Percentiles rank a stretch among this genome's conserved stretches.
These are phyloP conservation scores for Athalia cordata DNA, from an alignment of 2,888 invertebrate genomes.

Conservation along the genomic window DNA sequence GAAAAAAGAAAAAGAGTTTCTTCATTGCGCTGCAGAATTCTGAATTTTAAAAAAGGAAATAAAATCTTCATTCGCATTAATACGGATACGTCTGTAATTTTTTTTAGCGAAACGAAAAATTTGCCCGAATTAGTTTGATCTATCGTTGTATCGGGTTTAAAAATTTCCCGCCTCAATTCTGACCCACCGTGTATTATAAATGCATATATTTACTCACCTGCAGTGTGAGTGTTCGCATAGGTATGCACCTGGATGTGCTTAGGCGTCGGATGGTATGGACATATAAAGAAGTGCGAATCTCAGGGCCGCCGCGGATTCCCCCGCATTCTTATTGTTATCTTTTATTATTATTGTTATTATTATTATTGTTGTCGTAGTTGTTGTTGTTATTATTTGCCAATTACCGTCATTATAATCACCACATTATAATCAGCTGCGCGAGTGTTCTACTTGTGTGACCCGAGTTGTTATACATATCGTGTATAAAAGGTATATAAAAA, in stretches of 20 bases:
- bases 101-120: too few relatives aligned
- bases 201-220: constrained; percentile 1
- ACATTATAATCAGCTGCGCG: background rate
- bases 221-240: background rate
- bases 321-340: constrained; percentile 5
- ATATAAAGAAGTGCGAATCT: constrained; percentile 25
- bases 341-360: constrained; percentile 18
- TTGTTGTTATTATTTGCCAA: background rate
- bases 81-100: too few relatives aligned
- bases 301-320: constrained; percentile 14
- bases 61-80: too few relatives aligned
- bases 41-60: too few relatives aligned
- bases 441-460: too few relatives aligned
- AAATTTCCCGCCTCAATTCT: too few relatives aligned
- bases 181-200: background rate
- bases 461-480: too few relatives aligned
- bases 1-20: too few relatives aligned
- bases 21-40: too few relatives aligned
- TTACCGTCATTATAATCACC: background rate
- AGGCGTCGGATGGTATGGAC: background rate
- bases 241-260: constrained; percentile 6
- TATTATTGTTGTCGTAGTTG: background rate
- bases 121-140: too few relatives aligned
- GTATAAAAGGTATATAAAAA: too few relatives aligned
- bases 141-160: too few relatives aligned